Conservation (phyloP, 2,797 vertebrate species). For the Capromys pilorides region DNA sequence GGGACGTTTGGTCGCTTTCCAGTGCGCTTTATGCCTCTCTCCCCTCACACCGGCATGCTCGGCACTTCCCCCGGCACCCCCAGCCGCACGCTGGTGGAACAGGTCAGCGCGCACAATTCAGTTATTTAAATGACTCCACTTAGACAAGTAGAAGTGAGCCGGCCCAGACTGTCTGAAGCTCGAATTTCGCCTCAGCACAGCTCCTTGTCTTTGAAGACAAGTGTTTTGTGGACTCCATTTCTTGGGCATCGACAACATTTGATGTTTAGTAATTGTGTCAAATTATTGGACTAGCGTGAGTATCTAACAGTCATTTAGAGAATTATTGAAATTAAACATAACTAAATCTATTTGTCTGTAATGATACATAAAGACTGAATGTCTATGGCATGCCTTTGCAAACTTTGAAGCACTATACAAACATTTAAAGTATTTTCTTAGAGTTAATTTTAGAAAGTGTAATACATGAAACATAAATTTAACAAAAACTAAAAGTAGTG, state of each 20-base stretch:
- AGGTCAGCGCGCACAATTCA: conserved; percentile 84
- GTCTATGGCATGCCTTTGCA: not conserved
- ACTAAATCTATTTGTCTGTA: not conserved
- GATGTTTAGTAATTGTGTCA: conserved; percentile 53
- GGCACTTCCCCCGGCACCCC: conserved; percentile 76
- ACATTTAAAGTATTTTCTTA: conserved; percentile 36
- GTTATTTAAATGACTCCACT: conserved; percentile 83
- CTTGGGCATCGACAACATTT: conserved; percentile 48
- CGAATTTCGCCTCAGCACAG: conserved; percentile 59
- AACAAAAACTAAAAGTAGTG: conserved; percentile 69
- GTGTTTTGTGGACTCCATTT: conserved; percentile 50
- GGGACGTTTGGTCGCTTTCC: conserved; percentile 93
- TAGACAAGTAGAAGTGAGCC: conserved; percentile 79
- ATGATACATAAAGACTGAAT: not conserved
- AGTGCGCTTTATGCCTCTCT: conserved; percentile 92
- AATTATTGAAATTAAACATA: conserved; percentile 52
- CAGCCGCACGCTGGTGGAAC: conserved; percentile 79
- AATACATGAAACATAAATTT: conserved; percentile 61
- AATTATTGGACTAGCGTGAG: conserved; percentile 22
- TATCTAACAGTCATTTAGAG: conserved; percentile 40
- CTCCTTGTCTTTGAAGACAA: conserved; percentile 66
- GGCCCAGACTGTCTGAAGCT: conserved; percentile 63
- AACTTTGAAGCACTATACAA: conserved; percentile 28
- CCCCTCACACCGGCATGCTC: conserved; percentile 85
- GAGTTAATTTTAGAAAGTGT: conserved; percentile 65